Evolutionary conservation across 1,140 invertebrate species (phyloP).

Genomic region (Oscheius sp.): DNA sequence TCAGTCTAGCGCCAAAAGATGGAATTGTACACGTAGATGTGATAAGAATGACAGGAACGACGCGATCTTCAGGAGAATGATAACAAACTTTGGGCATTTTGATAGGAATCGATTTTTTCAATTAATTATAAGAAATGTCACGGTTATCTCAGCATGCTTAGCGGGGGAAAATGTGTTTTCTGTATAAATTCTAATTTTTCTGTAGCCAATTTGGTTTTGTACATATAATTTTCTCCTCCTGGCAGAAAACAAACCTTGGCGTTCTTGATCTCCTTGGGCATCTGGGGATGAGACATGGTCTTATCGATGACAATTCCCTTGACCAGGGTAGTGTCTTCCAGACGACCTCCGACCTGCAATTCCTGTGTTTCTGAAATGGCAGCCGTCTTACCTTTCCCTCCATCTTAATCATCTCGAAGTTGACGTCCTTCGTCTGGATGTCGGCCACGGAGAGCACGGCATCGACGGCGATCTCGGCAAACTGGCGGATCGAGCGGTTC

Average conservation of each 20-base stretch:
- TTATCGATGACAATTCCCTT: conserved; percentile 97
- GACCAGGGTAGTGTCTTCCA: conserved; percentile 95
- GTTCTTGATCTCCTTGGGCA: conserved; percentile 71
- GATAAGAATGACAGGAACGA: no score
- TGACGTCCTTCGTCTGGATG: conserved; percentile 87
- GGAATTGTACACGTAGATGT: no score
- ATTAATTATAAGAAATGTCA: no score
- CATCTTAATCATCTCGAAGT: conserved; percentile 98
- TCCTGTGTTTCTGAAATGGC: not conserved
- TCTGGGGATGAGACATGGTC: conserved; percentile 98
- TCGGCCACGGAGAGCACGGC: conserved; percentile 91
- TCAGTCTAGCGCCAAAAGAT: no score
- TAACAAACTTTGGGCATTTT: no score
- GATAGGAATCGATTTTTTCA: no score
- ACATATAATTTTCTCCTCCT: conserved; percentile 62
- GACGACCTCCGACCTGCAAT: conserved; percentile 77
- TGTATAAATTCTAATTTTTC: no score
- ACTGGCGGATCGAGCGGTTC: conserved; percentile 75
- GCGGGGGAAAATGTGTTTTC: no score
- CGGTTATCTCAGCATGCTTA: no score
- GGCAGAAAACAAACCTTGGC: conserved; percentile 24
- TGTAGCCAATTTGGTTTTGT: not conserved
- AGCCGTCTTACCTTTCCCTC: conserved; percentile 75
- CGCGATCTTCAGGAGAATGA: no score
- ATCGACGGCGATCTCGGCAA: conserved; percentile 98